These are phyloP conservation scores for Itoplectis maculator DNA, from an alignment of 2,888 invertebrate species.

Conservation along the genomic window DNA sequence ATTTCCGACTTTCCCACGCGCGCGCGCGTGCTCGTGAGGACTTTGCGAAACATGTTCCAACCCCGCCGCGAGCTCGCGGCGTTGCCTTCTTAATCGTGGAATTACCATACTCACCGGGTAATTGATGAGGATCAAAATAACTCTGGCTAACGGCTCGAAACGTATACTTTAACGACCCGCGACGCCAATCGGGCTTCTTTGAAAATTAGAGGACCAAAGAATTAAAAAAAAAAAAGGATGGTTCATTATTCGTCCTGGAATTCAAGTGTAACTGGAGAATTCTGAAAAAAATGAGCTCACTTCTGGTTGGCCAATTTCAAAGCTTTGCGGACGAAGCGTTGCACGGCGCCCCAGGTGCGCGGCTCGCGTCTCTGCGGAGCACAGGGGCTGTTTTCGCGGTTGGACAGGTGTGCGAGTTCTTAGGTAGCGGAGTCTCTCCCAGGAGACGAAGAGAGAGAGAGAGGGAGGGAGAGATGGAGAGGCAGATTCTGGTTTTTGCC, in stretches of 20 bases:
- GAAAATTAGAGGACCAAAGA: not conserved
- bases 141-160: not conserved
- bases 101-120: conserved; percentile 7
- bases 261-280: not conserved
- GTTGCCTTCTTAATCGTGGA: not conserved
- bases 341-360: conserved; percentile 15
- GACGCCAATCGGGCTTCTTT: not conserved
- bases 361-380: not conserved
- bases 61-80: too few relatives aligned
- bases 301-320: not conserved
- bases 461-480: too few relatives aligned
- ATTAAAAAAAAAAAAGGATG: too few relatives aligned
- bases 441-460: not conserved
- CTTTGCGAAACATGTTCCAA: conserved; percentile 34
- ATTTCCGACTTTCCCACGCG: conserved; percentile 39
- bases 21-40: conserved; percentile 6
- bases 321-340: conserved; percentile 55
- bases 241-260: not conserved
- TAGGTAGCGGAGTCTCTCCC: conserved; percentile 61
- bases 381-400: conserved; percentile 22
- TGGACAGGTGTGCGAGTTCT: conserved; percentile 70
- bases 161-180: not conserved
- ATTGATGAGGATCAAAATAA: conserved; percentile 18
- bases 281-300: not conserved
- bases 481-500: conserved; percentile 13